Evolutionary conservation across 2,797 vertebrate species (phyloP).

Genomic region (Mastacembelus armatus): DNA sequence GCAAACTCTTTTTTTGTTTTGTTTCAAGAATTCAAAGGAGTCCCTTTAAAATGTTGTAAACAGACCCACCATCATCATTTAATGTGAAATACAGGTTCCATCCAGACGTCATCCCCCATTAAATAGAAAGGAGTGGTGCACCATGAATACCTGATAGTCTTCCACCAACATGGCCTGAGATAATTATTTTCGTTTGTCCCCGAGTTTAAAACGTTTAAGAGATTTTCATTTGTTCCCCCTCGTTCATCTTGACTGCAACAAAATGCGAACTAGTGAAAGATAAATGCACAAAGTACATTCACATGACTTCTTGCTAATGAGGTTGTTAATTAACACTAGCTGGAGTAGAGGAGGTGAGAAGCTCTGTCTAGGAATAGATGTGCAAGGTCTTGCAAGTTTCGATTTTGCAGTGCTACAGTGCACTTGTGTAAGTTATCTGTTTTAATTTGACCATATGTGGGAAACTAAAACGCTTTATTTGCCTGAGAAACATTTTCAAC

Average conservation of each 20-base stretch:
- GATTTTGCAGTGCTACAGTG: constrained; percentile 24
- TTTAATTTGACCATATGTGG: constrained; percentile 35
- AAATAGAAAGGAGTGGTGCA: constrained; percentile 47
- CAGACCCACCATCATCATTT: constrained; percentile 51
- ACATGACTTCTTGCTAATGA: constrained; percentile 78
- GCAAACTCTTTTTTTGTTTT: constrained; percentile 40
- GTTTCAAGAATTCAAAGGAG: constrained; percentile 40
- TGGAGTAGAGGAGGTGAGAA: constrained; percentile 81
- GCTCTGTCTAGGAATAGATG: constrained; percentile 80
- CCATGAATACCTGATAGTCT: constrained; percentile 52
- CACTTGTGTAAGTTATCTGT: constrained; percentile 24
- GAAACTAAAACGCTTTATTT: constrained; percentile 17
- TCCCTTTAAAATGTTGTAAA: constrained; percentile 30
- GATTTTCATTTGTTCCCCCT: constrained; percentile 55
- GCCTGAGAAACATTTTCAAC: constrained; percentile 5
- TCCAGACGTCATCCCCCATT: constrained; percentile 52
- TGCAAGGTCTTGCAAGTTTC: constrained; percentile 75
- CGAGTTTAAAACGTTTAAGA: constrained; percentile 59
- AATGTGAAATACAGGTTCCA: constrained; percentile 51
- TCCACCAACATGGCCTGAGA: constrained; percentile 52
- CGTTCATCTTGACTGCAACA: constrained; percentile 20
- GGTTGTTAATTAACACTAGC: constrained; percentile 83
- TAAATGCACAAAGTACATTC: constrained; percentile 65
- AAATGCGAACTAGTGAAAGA: constrained; percentile 63
- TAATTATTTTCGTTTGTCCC: constrained; percentile 67